Conservation (phyloP, 2,888 invertebrate genomes). For the Drosophila mettleri region DNA sequence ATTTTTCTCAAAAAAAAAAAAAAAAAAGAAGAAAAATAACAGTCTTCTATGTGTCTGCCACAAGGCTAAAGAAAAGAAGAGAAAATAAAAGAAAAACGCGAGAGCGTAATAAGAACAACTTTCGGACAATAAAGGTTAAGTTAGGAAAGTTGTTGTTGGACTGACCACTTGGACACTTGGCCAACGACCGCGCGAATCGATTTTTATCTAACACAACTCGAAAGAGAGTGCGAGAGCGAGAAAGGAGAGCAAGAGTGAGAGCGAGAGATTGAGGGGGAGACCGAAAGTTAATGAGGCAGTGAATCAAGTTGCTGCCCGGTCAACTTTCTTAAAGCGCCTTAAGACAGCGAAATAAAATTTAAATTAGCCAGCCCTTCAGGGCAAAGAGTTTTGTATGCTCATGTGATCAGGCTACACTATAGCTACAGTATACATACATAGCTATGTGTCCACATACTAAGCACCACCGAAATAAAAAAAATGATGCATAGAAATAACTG, state of each 20-base stretch:
- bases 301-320: conserved; percentile 69
- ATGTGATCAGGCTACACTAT: conserved; percentile 50
- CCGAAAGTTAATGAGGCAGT: conserved; percentile 77
- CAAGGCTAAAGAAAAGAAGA: conserved; percentile 30
- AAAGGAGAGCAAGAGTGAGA: neutral
- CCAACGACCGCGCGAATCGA: conserved; percentile 81
- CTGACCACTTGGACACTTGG: conserved; percentile 51
- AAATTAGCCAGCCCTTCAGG: conserved; percentile 55
- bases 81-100: conserved; percentile 37
- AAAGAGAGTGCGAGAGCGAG: conserved; percentile 8
- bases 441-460: conserved; percentile 31
- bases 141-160: conserved; percentile 67
- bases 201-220: conserved; percentile 72
- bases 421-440: conserved; percentile 10
- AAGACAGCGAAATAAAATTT: conserved; percentile 56
- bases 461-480: conserved; percentile 40
- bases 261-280: conserved; percentile 36
- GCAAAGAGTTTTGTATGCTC: conserved; percentile 64
- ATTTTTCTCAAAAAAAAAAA: conserved; percentile 43
- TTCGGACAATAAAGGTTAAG: conserved; percentile 81
- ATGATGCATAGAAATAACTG: conserved; percentile 59
- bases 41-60: conserved; percentile 31
- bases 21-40: neutral
- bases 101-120: conserved; percentile 72
- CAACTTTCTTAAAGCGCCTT: conserved; percentile 71